Base-by-base conservation (phyloP, 2,888 invertebrate genomes). In the Gortyna flavago region DNA sequence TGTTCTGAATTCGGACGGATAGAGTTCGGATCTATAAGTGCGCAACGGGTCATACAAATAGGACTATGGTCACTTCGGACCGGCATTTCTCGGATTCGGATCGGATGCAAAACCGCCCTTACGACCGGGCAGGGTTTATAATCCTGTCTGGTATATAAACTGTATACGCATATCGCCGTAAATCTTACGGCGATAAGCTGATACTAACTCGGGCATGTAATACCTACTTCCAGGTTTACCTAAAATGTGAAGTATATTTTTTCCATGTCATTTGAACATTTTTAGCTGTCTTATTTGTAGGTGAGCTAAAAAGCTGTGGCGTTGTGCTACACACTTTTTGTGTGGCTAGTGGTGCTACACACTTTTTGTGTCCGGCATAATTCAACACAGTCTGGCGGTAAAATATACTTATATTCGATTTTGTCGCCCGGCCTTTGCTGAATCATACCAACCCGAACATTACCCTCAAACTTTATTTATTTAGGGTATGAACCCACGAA, bases 401-500 rank as follows among this genome's bases (percentile, higher is more conserved):
- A 61, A 61, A 61, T 21, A 32, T 9, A 32, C n/a, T n/a, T n/a
- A n/a, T 13, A n/a, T 65, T 38, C 16, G 5, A 38, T 16, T 35
- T 48, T 16, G 29, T 32, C 13, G 0, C 7, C 29, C 21, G 2
- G 66, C 13, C 66, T 21, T 1, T 32, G 4, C 29, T 21, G 2
- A 29, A 41, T 41, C 7, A 44, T 66, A 41, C 9, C 21, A 9
- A 29, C 21, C 9, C 29, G 11, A 48, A 21, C 21, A 13, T 25
- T 4, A 13, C 2, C 0, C 13, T 21, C 21, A 32, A 2, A 25
- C 32, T 32, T 61, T 16, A 54, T 29, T 59, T 79, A 21, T 25
- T 35, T 70, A 96, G 97, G 97, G 0, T 97, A 96, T 80, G 96
- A 96, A 84, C 96, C 96, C 25, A 95, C 96, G 0, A 95, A 95